Evolutionary conservation across 2,888 invertebrate genomes (phyloP), one percentile per base, ranked within the genome.

Genomic region (Pseudococcus viburni): DNA sequence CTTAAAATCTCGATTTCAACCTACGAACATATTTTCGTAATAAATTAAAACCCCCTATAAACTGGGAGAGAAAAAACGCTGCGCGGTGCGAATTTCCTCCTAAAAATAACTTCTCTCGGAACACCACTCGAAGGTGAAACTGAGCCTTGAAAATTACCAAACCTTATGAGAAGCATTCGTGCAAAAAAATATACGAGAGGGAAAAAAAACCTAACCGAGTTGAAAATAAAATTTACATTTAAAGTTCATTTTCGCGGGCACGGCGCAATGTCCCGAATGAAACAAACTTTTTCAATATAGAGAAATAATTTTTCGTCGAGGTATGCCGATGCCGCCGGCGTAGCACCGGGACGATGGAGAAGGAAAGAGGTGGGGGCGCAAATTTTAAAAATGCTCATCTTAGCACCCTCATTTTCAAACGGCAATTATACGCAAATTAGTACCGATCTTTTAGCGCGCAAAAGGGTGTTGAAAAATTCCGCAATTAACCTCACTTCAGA

Each of bases 381-480:
- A 73, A 64, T 64, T 64, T 33, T 33, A 73, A 73, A 73, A 73
- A 39, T 73, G 33, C 73, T 73, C 33, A 15, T 73, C 33, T 73
- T 39, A 33, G 64, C 64, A 33, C 33, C 33, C 73, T 73, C 73
- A 17, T 33, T 33, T 33, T 33, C 15, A 17, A 39, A 73, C 33
- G 73, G 39, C 73, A 73, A 73, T 73, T 73, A 73, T 73, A 73
- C 73, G 73, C 33, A 73, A 73, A 73, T 73, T 73, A 73, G 73
- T 33, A 39, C 7, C 33, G 73, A 33, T 73, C 73, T 73, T 73
- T 73, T 73, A 73, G 73, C 73, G 73, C 26, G 73, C 33, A 73
- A 73, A 73, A 73, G 73, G 73, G 73, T 73, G 73, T 73, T 73
- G 73, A 73, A 73, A 73, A 73, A 73, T 73, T 73, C 73, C 73